A percentile compares a stretch with the other conserved stretches of the same genome.
These are phyloP conservation scores for Sebastes schlegelii DNA, from an alignment of 2,113 vertebrate genomes.

Conservation along the genomic window DNA sequence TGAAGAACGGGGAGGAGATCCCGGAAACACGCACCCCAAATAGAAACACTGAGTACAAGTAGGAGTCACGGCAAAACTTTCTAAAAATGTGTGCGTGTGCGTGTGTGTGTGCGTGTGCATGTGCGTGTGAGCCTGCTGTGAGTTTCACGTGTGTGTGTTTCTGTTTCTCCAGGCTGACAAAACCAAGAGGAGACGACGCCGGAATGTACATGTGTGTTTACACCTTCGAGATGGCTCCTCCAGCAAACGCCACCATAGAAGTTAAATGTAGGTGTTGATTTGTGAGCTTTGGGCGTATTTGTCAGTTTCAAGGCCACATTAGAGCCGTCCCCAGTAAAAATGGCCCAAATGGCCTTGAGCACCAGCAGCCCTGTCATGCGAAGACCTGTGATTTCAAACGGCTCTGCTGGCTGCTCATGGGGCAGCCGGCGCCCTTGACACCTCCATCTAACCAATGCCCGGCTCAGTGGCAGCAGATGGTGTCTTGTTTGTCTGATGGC, in stretches of 20 bases:
- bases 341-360: conserved; percentile 54
- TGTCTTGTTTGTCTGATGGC: conserved; percentile 81
- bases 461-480: conserved; percentile 85
- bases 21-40: conserved; percentile 78
- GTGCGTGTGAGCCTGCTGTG: background rate
- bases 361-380: conserved; percentile 38
- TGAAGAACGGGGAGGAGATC: conserved; percentile 94
- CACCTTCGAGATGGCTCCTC: conserved; percentile 85
- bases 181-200: conserved; percentile 90
- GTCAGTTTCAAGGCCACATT: conserved; percentile 35
- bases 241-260: conserved; percentile 94
- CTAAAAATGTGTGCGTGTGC: background rate
- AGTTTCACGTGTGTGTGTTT: conserved; percentile 63
- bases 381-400: conserved; percentile 60
- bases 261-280: conserved; percentile 91
- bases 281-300: conserved; percentile 17
- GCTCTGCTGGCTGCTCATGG: conserved; percentile 51
- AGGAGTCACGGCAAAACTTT: conserved; percentile 35
- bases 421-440: conserved; percentile 73
- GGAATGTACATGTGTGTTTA: conserved; percentile 96
- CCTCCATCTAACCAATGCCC: conserved; percentile 69
- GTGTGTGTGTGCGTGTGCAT: background rate
- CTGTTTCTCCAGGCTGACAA: conserved; percentile 85
- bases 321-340: conserved; percentile 45
- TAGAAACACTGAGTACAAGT: conserved; percentile 89